Percentiles rank a stretch among this genome's conserved stretches.
phyloP scores from a whole-genome alignment of 2,888 invertebrate species.

The Drosophila rubida region DNA sequence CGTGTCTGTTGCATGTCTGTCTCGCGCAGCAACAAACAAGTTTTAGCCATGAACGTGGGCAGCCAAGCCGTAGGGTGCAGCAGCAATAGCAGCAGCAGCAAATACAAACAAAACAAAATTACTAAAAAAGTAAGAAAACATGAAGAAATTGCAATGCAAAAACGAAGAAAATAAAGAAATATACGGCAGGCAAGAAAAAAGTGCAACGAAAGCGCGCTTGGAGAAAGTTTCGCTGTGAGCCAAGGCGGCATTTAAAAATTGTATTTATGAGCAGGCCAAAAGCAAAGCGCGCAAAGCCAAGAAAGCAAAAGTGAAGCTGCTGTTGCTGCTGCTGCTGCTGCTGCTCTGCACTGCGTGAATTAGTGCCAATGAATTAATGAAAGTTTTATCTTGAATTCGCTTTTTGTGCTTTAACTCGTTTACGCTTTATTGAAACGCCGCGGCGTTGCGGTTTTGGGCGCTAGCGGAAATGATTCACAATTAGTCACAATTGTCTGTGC shows the following conservation, averaged over 20 bases:
- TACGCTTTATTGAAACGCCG: slow-evolving; percentile 24
- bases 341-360: slow-evolving; percentile 50
- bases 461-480: slow-evolving; percentile 61
- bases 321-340: too few relatives aligned
- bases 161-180: not conserved
- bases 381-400: slow-evolving; percentile 58
- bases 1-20: slow-evolving; percentile 56
- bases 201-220: slow-evolving; percentile 76
- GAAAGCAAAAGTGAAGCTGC: slow-evolving; percentile 76
- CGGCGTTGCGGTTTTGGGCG: slow-evolving; percentile 18
- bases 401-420: slow-evolving; percentile 28
- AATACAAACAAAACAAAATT: not conserved
- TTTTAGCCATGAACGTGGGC: slow-evolving; percentile 74
- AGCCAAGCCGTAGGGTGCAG: slow-evolving; percentile 55
- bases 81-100: not conserved
- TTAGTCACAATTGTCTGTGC: slow-evolving; percentile 60
- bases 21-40: slow-evolving; percentile 55
- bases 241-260: slow-evolving; percentile 80
- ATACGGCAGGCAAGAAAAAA: slow-evolving; percentile 30
- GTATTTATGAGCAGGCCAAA: slow-evolving; percentile 67
- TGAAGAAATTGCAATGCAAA: slow-evolving; percentile 53
- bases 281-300: slow-evolving; percentile 15
- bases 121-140: slow-evolving; percentile 6
- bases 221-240: slow-evolving; percentile 76
- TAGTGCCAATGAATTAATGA: slow-evolving; percentile 73